Evolutionary conservation across 2,888 invertebrate genomes (phyloP).

Genomic region (Drosophila mettleri): DNA sequence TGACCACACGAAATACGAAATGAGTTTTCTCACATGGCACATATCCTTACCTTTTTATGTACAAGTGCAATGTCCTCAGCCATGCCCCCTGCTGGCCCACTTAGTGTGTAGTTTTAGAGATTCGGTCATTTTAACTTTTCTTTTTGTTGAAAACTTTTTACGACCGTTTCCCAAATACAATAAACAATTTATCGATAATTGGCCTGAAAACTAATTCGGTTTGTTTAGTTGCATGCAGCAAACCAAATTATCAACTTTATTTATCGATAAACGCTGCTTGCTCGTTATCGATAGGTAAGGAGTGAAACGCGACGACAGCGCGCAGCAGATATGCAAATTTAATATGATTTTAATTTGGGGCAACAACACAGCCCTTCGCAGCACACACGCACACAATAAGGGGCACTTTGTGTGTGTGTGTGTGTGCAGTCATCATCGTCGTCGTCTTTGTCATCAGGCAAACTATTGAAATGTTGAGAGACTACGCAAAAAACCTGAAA

Average conservation of each 20-base stretch:
- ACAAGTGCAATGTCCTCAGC: slow-evolving; percentile 33
- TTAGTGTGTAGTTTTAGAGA: slow-evolving; percentile 46
- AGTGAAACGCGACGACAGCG: slow-evolving; percentile 53
- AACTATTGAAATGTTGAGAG: slow-evolving; percentile 49
- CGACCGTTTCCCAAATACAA: slow-evolving; percentile 16
- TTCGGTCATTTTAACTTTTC: slow-evolving; percentile 53
- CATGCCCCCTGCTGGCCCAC: slow-evolving; percentile 6
- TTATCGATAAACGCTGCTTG: neutral
- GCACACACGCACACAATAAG: neutral
- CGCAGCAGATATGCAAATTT: slow-evolving; percentile 75
- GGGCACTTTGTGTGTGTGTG: neutral
- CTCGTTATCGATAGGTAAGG: neutral
- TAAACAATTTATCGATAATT: slow-evolving; percentile 21
- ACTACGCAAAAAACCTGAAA: slow-evolving; percentile 5
- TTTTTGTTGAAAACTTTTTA: slow-evolving; percentile 39
- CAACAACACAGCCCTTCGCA: slow-evolving; percentile 27
- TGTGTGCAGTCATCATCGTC: slow-evolving; percentile 37
- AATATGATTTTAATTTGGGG: slow-evolving; percentile 81
- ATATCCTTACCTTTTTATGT: slow-evolving; percentile 31
- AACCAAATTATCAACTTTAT: neutral
- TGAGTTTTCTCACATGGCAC: slow-evolving; percentile 50
- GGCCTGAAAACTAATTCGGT: neutral
- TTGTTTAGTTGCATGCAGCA: neutral
- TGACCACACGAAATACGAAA: slow-evolving; percentile 54
- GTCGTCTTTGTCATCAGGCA: slow-evolving; percentile 31